A percentile compares a stretch with the other conserved stretches of the same genome.
Conservation (phyloP, 2,113 vertebrate genomes). For the Microcebus lehilahytsara region DNA sequence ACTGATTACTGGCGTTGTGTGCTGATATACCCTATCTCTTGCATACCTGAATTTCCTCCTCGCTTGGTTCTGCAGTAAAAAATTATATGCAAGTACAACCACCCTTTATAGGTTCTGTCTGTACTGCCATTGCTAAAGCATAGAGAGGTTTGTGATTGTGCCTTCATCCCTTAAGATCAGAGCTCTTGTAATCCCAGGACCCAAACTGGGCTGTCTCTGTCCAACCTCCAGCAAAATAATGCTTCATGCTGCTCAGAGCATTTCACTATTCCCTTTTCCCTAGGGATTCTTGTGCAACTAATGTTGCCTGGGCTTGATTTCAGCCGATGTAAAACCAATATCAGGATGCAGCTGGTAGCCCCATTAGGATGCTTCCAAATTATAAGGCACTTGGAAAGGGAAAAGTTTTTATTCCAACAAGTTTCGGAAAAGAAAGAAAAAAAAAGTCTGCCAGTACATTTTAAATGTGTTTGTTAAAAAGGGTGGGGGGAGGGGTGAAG, state of each 20-base stretch:
- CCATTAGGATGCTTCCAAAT: not conserved
- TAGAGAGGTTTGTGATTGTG: not conserved
- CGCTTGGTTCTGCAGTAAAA: not conserved
- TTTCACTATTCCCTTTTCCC: not conserved
- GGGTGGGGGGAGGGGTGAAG: not conserved
- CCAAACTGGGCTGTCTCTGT: not conserved
- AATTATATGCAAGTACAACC: not conserved
- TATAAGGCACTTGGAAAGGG: not conserved
- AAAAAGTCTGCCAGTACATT: slow-evolving; percentile 55
- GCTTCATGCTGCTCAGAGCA: not conserved
- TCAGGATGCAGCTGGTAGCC: not conserved
- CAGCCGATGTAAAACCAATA: not conserved
- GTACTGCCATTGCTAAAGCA: not conserved
- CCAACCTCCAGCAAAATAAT: not conserved
- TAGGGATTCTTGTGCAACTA: not conserved
- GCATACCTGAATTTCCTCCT: not conserved
- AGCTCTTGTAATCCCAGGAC: not conserved
- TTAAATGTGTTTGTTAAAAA: slow-evolving; percentile 66
- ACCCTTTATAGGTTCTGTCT: not conserved
- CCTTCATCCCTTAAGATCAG: slow-evolving; percentile 26
- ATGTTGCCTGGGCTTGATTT: not conserved
- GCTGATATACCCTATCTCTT: not conserved
- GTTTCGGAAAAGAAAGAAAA: slow-evolving; percentile 33
- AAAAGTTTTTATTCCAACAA: not conserved
- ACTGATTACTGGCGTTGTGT: not conserved